Evolutionary conservation across 1,140 invertebrate species (phyloP), one percentile per base, ranked within the genome.

Genomic region (Capitella teleta): DNA sequence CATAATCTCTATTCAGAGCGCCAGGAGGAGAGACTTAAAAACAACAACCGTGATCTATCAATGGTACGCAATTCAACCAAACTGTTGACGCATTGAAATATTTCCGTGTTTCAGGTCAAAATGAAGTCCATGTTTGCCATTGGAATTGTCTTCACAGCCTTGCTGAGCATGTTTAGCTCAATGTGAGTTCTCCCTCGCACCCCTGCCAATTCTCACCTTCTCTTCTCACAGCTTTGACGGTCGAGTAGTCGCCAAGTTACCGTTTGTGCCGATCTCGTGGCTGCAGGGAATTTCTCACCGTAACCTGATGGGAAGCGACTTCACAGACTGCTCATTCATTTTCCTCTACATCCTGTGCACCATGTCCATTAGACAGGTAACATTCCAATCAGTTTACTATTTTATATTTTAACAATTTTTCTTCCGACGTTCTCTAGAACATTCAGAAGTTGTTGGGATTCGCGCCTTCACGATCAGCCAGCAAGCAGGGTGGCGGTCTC

Each of bases 61-160:
- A 77, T 98, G 61, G 93, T 75, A 58, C 64, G 52, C 47, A 26
- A n/a, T 26, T 40, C 14, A 21, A 10, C 8, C 1, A 40, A 40
- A 40, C 10, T 19, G 16, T 14, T 8, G 2, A 24, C 8, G 12
- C 19, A 40, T 6, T 16, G 25, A 14, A 21, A 3, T 28, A 19
- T 56, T 41, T 28, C 60, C 57, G 52, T 30, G 28, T 56, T 58
- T 40, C 56, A 74, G 73, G 75, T 98, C 0, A 98, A 98, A 76
- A 99, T 99, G 95, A 99, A 99, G 70, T 98, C 94, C 0, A 98
- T 99, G 95, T 92, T 99, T 79, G 94, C 93, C 16, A 98, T 98
- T 72, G 94, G 93, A 44, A 78, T 82, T 72, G 78, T 92, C 12
- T 99, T 99, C 67, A 98, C 95, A 45, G 93, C 94, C 28, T 73